phyloP scores from a whole-genome alignment of 2,888 invertebrate species.

The Cetonia aurata region DNA sequence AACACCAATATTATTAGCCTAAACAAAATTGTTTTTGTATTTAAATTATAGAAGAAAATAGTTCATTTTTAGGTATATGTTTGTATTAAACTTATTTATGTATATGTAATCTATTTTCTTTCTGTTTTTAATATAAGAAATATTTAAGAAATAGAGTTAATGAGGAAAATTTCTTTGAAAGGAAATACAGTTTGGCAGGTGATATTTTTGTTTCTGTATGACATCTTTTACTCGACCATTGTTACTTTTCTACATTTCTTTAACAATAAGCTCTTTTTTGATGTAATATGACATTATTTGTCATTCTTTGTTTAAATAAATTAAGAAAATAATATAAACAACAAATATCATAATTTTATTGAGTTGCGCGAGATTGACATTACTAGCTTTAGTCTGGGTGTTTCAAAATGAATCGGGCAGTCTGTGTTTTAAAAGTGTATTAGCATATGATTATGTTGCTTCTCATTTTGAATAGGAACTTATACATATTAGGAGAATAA shows the following conservation, averaged over 20 bases:
- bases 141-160: slow-evolving; percentile 13
- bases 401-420: slow-evolving; percentile 4
- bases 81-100: slow-evolving; percentile 46
- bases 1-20: slow-evolving; percentile 52
- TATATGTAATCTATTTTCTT: slow-evolving; percentile 27
- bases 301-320: slow-evolving; percentile 38
- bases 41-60: slow-evolving; percentile 3
- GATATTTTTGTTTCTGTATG: slow-evolving; percentile 21
- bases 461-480: slow-evolving; percentile 29
- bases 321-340: slow-evolving; percentile 22
- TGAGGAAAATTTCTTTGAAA: slow-evolving; percentile 2
- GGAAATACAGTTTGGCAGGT: slow-evolving; percentile 19
- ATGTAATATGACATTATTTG: slow-evolving; percentile 20
- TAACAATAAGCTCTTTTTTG: slow-evolving; percentile 3
- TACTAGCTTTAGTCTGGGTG: slow-evolving; percentile 22
- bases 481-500: slow-evolving; percentile 23
- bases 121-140: slow-evolving; percentile 26
- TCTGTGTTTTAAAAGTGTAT: slow-evolving; percentile 33
- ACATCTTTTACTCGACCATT: slow-evolving; percentile 14
- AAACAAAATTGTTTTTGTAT: slow-evolving; percentile 41
- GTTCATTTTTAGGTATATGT: slow-evolving; percentile 10
- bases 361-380: slow-evolving; percentile 13
- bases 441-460: slow-evolving; percentile 31
- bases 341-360: slow-evolving; percentile 4
- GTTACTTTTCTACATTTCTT: background rate